Conservation (phyloP, 2,113 vertebrate genomes). For the Colaptes auratus region DNA sequence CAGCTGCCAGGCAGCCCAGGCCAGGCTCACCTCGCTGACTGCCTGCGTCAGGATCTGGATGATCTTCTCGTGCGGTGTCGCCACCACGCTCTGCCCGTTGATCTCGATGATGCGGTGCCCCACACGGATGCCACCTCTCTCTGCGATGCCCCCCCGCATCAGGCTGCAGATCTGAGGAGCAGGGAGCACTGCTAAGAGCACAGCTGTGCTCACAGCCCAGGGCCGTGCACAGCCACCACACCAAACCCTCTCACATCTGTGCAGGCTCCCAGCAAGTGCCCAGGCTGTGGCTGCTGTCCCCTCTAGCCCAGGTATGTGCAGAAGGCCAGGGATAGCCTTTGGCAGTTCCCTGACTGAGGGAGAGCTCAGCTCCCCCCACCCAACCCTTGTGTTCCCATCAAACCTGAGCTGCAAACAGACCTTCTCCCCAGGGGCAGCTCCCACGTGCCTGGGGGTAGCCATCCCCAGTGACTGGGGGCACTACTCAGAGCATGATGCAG, state of each 20-base stretch:
- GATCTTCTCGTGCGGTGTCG: slow-evolving; percentile 89
- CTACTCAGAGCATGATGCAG: rapidly evolving
- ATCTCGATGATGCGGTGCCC: slow-evolving; percentile 98
- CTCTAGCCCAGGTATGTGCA: rapidly evolving
- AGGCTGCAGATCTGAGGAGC: slow-evolving; percentile 92
- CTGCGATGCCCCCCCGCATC: slow-evolving; percentile 93
- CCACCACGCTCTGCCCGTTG: slow-evolving; percentile 96
- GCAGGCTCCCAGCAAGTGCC: rapidly evolving
- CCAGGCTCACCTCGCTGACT: slow-evolving; percentile 83
- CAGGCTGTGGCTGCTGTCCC: not conserved
- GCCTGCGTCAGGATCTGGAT: slow-evolving; percentile 90
- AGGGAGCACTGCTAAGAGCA: rapidly evolving
- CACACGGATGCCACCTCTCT: slow-evolving; percentile 91
- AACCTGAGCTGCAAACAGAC: not conserved
- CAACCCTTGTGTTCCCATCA: not conserved
- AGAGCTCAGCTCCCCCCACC: not conserved
- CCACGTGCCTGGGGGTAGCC: rapidly evolving
- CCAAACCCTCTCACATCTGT: not conserved
- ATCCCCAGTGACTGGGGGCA: not conserved
- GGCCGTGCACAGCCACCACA: rapidly evolving
- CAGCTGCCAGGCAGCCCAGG: rapidly evolving
- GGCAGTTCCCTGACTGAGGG: rapidly evolving
- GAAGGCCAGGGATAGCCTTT: not conserved
- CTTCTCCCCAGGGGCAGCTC: not conserved
- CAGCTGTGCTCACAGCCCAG: not conserved